These are phyloP conservation scores for Blastomussa wellsi DNA, from an alignment of 92 coral and sea anemone genomes.

Conservation along the genomic window DNA sequence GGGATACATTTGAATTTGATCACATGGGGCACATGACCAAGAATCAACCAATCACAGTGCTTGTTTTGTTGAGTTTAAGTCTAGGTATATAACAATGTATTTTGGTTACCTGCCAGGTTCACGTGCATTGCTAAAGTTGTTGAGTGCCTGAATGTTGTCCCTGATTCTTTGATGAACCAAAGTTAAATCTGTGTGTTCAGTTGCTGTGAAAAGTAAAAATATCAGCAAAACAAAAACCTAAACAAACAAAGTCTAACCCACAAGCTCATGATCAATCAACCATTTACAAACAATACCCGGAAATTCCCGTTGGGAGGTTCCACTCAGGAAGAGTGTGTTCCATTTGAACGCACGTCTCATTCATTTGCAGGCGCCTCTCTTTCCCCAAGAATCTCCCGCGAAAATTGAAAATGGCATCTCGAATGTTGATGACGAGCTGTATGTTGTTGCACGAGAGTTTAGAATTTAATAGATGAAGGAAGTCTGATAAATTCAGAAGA, in stretches of 20 bases:
- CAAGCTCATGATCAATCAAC: neutral
- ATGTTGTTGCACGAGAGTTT: no score
- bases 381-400: no score
- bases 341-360: no score
- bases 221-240: neutral
- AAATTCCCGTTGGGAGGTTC: no score
- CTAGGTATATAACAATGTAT: slow-evolving; percentile 25
- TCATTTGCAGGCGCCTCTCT: no score
- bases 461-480: no score
- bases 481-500: no score
- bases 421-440: no score
- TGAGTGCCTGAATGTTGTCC: slow-evolving; percentile 90
- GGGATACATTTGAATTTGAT: neutral
- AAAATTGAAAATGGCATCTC: no score
- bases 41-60: slow-evolving; percentile 43
- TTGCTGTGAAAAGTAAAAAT: slow-evolving; percentile 49
- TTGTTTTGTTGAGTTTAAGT: slow-evolving; percentile 33
- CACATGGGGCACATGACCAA: slow-evolving; percentile 39
- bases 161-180: slow-evolving; percentile 90
- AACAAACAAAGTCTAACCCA: neutral
- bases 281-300: no score
- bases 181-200: slow-evolving; percentile 91
- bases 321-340: no score
- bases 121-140: slow-evolving; percentile 79
- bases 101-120: slow-evolving; percentile 82